phyloP scores from a whole-genome alignment of 2,888 invertebrate genomes.

The Prosapia bicincta region DNA sequence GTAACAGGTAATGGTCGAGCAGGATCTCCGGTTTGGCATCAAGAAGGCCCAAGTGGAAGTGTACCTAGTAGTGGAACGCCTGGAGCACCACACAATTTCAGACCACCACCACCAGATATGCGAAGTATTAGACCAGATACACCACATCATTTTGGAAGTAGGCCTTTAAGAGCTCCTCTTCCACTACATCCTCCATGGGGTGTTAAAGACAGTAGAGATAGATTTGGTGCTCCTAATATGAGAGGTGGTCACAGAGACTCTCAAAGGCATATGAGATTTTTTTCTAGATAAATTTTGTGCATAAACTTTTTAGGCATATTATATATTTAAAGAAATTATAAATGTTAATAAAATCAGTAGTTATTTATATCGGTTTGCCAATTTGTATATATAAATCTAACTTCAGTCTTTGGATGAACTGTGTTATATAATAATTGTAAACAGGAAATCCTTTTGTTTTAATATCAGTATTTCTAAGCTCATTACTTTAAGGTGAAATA shows the following conservation, averaged over 20 bases:
- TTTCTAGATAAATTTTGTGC: slow-evolving; percentile 22
- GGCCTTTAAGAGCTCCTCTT: slow-evolving; percentile 8
- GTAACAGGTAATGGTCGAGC: slow-evolving; percentile 7
- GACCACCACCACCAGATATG: slow-evolving; percentile 17
- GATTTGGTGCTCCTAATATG: slow-evolving; percentile 14
- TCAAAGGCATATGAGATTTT: slow-evolving; percentile 15
- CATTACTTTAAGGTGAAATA: no score
- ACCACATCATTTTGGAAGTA: neutral
- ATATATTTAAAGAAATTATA: no score
- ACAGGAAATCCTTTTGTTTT: no score
- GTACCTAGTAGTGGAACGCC: neutral
- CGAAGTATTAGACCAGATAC: neutral
- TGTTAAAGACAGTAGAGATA: slow-evolving; percentile 12
- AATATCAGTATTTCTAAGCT: no score
- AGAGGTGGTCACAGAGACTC: slow-evolving; percentile 13
- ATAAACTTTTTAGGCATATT: no score
- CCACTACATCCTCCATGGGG: slow-evolving; percentile 2
- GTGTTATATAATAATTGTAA: no score
- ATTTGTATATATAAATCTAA: no score
- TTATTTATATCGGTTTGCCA: no score
- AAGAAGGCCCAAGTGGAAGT: slow-evolving; percentile 5
- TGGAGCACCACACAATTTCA: neutral
- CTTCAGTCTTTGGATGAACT: no score
- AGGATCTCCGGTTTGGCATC: slow-evolving; percentile 12
- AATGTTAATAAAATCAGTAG: no score